These are phyloP conservation scores for Coregonus sp. DNA, from an alignment of 2,797 vertebrate species.

Conservation along the genomic window DNA sequence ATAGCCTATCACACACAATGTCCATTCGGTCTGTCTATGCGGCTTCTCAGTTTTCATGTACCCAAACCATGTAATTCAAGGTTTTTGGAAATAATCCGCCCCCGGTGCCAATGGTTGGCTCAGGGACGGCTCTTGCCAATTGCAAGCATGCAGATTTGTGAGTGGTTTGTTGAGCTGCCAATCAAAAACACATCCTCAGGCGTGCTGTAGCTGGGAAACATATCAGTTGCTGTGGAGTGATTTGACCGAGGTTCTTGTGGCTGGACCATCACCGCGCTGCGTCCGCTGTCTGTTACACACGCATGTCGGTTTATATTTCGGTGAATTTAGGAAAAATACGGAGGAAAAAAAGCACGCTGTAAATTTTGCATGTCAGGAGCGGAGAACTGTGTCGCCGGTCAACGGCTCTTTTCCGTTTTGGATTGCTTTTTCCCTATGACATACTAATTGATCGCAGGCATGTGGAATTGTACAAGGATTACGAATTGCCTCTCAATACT, in stretches of 20 bases:
- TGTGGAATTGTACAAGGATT: slow-evolving; percentile 82
- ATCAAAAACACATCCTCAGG: slow-evolving; percentile 75
- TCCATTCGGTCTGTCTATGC: neutral
- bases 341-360: slow-evolving; percentile 60
- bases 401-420: slow-evolving; percentile 76
- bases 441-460: slow-evolving; percentile 83
- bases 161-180: slow-evolving; percentile 77
- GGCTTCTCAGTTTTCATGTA: neutral
- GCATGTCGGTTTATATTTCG: slow-evolving; percentile 56
- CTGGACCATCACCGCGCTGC: slow-evolving; percentile 72
- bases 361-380: slow-evolving; percentile 78
- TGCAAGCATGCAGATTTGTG: slow-evolving; percentile 60
- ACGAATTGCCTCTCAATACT: slow-evolving; percentile 74
- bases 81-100: slow-evolving; percentile 72
- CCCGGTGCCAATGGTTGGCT: slow-evolving; percentile 73
- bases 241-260: slow-evolving; percentile 65
- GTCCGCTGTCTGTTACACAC: slow-evolving; percentile 52
- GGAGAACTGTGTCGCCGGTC: slow-evolving; percentile 76
- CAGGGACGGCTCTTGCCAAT: slow-evolving; percentile 49
- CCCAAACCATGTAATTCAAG: slow-evolving; percentile 15
- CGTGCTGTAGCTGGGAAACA: slow-evolving; percentile 49
- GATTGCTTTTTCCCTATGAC: slow-evolving; percentile 63
- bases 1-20: neutral
- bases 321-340: slow-evolving; percentile 53
- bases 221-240: slow-evolving; percentile 7